Percentiles rank a stretch among this genome's conserved stretches.
Evolutionary conservation across 2,888 invertebrate genomes (phyloP).

Genomic region (Sinelater perroti): DNA sequence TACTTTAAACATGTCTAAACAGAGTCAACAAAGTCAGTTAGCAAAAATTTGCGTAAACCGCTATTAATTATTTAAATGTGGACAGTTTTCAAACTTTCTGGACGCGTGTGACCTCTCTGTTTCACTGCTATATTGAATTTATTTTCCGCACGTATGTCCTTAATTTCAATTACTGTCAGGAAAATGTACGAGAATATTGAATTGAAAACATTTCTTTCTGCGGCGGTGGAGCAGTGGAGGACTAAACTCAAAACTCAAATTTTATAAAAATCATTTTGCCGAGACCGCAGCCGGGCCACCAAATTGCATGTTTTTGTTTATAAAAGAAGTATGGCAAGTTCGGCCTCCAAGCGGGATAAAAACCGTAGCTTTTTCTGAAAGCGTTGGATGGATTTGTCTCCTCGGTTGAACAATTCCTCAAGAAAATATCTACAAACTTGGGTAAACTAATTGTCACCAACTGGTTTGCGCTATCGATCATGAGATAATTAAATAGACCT

Average conservation of each 20-base stretch:
- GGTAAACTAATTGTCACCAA: conserved; percentile 16
- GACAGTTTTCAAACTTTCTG: conserved; percentile 9
- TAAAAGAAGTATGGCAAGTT: too few relatives aligned
- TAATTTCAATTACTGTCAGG: too few relatives aligned
- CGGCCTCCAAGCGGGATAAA: too few relatives aligned
- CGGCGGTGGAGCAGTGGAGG: too few relatives aligned
- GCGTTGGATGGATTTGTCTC: too few relatives aligned
- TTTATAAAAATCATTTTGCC: too few relatives aligned
- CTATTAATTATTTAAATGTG: conserved; percentile 13
- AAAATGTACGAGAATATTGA: too few relatives aligned
- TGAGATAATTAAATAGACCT: conserved; percentile 16
- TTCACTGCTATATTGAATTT: conserved; percentile 1
- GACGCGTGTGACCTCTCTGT: neutral
- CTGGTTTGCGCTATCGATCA: conserved; percentile 17
- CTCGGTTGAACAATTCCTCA: conserved; percentile 10
- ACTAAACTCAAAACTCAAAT: too few relatives aligned
- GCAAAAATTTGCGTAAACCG: conserved; percentile 6
- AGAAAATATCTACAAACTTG: conserved; percentile 10
- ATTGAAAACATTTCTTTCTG: too few relatives aligned
- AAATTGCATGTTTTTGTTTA: too few relatives aligned
- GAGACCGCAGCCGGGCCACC: too few relatives aligned
- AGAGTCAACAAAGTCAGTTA: conserved; percentile 7
- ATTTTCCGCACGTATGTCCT: neutral
- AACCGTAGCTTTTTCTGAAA: too few relatives aligned
- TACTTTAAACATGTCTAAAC: neutral